Conservation (phyloP, 2,113 vertebrate species). For the Calidris pugnax region DNA sequence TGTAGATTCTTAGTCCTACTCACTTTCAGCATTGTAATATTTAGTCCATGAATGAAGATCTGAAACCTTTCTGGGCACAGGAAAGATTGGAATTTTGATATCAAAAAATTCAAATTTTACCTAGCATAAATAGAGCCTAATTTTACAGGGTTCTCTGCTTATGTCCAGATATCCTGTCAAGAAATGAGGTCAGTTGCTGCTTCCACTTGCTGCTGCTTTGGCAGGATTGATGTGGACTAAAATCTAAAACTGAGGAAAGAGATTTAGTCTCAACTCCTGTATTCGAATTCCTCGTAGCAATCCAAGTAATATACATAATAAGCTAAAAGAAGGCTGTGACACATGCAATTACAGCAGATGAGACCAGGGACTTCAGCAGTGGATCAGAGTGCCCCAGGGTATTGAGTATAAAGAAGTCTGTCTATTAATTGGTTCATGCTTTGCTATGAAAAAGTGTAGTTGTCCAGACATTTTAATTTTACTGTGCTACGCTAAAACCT, state of each 20-base stretch:
- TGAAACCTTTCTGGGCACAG: not conserved
- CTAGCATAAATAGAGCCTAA: not conserved
- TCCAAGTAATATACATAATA: conserved; percentile 40
- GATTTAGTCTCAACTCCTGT: not conserved
- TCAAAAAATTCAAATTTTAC: not conserved
- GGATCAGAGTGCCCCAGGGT: not conserved
- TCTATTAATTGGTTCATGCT: conserved; percentile 23
- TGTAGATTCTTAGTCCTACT: not conserved
- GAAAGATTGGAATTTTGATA: not conserved
- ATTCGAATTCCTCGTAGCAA: conserved; percentile 24
- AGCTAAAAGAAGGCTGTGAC: conserved; percentile 51
- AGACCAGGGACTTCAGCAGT: conserved; percentile 10
- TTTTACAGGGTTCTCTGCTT: not conserved
- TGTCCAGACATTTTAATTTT: conserved; percentile 31
- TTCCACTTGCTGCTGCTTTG: not conserved
- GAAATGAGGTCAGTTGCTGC: not conserved
- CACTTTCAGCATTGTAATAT: not conserved
- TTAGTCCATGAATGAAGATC: not conserved
- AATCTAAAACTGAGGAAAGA: not conserved
- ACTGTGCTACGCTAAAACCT: not conserved
- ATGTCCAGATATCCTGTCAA: not conserved
- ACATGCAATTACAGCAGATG: conserved; percentile 52
- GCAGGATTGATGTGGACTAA: not conserved
- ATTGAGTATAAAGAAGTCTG: conserved; percentile 4
- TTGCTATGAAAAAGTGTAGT: conserved; percentile 7